A percentile compares a stretch with the other conserved stretches of the same genome.
Evolutionary conservation across 35 echinoderm and acorn worm species (phyloP).

Genomic region (Ophiothrix spiculata): DNA sequence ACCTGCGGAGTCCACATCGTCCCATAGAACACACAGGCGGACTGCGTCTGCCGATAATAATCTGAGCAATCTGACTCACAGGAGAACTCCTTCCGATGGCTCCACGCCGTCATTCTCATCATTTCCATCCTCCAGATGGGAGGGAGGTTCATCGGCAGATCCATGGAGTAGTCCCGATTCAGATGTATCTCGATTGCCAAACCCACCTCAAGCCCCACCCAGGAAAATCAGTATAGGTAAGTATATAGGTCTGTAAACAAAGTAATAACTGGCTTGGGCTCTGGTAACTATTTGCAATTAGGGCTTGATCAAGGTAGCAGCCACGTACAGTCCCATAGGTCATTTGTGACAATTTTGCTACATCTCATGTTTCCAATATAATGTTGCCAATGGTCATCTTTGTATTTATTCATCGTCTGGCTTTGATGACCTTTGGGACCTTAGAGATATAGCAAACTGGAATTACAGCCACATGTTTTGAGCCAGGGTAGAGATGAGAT

Average conservation of each 20-base stretch:
- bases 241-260: neutral
- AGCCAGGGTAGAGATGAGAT: neutral
- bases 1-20: neutral
- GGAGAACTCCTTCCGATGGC: constrained; percentile 75
- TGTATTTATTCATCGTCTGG: neutral
- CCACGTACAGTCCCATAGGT: too few relatives aligned
- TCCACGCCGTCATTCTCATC: constrained; percentile 66
- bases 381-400: neutral
- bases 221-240: constrained; percentile 65
- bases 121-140: constrained; percentile 37
- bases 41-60: constrained; percentile 84
- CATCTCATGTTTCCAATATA: too few relatives aligned
- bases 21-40: constrained; percentile 52
- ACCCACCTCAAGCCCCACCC: constrained; percentile 63
- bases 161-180: constrained; percentile 66
- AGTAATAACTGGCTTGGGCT: neutral
- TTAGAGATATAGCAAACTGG: neutral
- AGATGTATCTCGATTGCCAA: constrained; percentile 52
- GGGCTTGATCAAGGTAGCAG: too few relatives aligned
- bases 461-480: neutral
- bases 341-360: too few relatives aligned
- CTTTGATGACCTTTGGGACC: neutral
- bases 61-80: constrained; percentile 58
- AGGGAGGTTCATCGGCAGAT: constrained; percentile 32
- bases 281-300: too few relatives aligned